phyloP scores from a whole-genome alignment of 2,113 vertebrate genomes.

The Pseudopipra pipra region DNA sequence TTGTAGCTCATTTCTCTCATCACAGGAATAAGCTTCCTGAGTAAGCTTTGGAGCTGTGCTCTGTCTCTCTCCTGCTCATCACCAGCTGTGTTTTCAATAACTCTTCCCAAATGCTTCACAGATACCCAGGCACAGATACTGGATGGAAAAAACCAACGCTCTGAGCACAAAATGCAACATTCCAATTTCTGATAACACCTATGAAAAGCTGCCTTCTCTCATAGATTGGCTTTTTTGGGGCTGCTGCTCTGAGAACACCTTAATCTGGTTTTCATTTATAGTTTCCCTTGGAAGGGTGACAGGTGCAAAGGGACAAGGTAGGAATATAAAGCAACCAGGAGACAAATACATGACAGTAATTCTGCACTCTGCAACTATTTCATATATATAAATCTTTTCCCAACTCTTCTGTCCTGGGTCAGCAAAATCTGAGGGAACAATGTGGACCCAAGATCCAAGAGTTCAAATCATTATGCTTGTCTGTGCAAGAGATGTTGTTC shows the following conservation, averaged over 20 bases:
- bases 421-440: not conserved
- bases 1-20: not conserved
- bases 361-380: not conserved
- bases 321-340: not conserved
- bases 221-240: not conserved
- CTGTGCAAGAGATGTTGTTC: not conserved
- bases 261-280: not conserved
- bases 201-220: not conserved
- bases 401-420: not conserved
- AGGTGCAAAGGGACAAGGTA: not conserved
- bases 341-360: not conserved
- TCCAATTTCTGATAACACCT: not conserved
- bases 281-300: not conserved
- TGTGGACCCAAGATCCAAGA: not conserved
- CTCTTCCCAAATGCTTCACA: not conserved
- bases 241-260: not conserved
- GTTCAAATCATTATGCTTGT: not conserved
- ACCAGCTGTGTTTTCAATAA: conserved; percentile 13
- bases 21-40: not conserved
- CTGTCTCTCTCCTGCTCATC: not conserved
- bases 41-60: not conserved
- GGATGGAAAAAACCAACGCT: not conserved
- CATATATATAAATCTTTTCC: not conserved
- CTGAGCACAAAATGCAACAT: not conserved
- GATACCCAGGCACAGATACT: not conserved